These are phyloP conservation scores for Hydra vulgaris DNA, from an alignment of 30 jellyfish, hydroid and myxozoan species.

Conservation along the genomic window DNA sequence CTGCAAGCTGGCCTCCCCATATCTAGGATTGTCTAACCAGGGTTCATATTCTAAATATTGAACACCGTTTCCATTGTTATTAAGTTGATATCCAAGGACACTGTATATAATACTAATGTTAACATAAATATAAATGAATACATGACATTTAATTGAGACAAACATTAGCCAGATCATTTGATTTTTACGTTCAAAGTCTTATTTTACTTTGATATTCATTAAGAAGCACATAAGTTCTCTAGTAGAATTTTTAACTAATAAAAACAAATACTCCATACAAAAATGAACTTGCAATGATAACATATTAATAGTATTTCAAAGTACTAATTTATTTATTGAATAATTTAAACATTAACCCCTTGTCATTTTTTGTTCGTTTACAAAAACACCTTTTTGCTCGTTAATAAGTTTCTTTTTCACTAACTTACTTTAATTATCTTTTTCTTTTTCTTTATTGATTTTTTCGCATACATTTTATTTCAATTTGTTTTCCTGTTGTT, in stretches of 20 bases:
- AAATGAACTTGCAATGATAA: neutral
- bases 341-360: neutral
- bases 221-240: neutral
- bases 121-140: neutral
- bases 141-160: neutral
- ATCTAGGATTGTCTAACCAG: slow-evolving; percentile 10
- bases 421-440: neutral
- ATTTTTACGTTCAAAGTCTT: too few relatives aligned
- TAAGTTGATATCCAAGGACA: neutral
- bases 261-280: neutral
- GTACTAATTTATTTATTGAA: neutral
- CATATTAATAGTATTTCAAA: too few relatives aligned
- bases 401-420: too few relatives aligned
- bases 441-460: too few relatives aligned
- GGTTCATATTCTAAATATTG: slow-evolving; percentile 17
- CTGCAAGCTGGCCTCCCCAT: slow-evolving; percentile 17
- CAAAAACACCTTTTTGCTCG: neutral
- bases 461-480: neutral
- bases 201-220: too few relatives aligned
- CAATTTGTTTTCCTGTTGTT: neutral
- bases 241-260: neutral
- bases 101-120: neutral
- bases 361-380: neutral
- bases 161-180: neutral
- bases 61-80: neutral